Evolutionary conservation across 1,140 invertebrate genomes (phyloP), one percentile per base, ranked within the genome.

Genomic region (Bilobella aurantiaca): DNA sequence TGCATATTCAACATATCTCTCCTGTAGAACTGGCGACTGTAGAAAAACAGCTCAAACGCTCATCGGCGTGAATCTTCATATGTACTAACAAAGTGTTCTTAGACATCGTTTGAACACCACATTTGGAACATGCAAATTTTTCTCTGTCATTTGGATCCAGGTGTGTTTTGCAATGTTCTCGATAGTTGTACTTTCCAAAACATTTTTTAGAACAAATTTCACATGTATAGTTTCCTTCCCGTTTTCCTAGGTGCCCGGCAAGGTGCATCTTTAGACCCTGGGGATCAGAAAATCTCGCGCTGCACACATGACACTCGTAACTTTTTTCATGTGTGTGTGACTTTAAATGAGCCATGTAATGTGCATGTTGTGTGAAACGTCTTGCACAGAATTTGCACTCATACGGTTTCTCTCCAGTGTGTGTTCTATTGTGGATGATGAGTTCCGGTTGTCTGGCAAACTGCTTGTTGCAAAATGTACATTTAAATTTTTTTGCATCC

Each of bases 381-480:
- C 3, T 21, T 27, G 21, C 14, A 21, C 57, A 58, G 30, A 27
- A 58, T 5, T 3, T 2, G 21, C 57, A 58, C 30, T 58, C 12
- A 58, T 58, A 58, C 27, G 57, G 57, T 29, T 58, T 58, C 27
- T 58, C 57, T 8, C 28, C 28, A 27, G 57, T 58, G 28, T 58
- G 57, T 28, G 57, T 58, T 21, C 57, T 3, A 3, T 14, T 8
- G 28, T 58, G 57, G 14, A 29, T 5, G 12, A 5, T 27, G 2
- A 58, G 28, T 27, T 56, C 14, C 8, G 49, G 25, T 14, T 5
- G 14, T 5, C 49, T 12, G 5, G 5, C 3, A 56, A 56, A 56
- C 49, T 56, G 12, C 25, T 56, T 56, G 12, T 56, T 3, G 25
- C 49, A 56, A 56, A 56, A 8, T 5, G 14, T 5, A 56, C 49